phyloP scores from a whole-genome alignment of 2,113 vertebrate species.

The Catharus fuscescens region DNA sequence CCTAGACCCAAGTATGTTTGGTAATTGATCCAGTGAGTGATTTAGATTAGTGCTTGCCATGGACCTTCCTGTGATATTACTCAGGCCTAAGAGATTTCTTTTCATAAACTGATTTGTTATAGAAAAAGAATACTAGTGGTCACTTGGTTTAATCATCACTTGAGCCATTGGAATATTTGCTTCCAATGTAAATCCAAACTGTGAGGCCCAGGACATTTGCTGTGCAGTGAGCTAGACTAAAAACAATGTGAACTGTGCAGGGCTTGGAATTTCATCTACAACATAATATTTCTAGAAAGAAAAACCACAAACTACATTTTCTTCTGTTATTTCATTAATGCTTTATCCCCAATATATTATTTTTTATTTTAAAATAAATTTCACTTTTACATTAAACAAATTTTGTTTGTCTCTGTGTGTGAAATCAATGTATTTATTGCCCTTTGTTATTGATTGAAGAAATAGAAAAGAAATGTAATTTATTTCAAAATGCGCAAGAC shows the following conservation, averaged over 20 bases:
- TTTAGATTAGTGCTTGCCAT: not conserved
- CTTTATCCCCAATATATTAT: not conserved
- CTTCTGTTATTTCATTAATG: not conserved
- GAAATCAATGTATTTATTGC: not conserved
- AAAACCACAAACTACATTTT: not conserved
- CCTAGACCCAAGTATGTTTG: not conserved
- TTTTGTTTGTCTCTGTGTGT: not conserved
- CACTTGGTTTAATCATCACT: not conserved
- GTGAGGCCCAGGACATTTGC: not conserved
- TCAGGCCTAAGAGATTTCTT: not conserved
- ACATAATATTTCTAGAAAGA: not conserved
- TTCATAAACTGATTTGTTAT: not conserved
- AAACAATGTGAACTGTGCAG: not conserved
- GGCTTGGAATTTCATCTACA: not conserved
- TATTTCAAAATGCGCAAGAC: not conserved
- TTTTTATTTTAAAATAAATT: not conserved
- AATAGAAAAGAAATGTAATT: not conserved
- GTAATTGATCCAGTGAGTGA: not conserved
- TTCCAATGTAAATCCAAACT: not conserved
- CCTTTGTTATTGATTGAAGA: not conserved
- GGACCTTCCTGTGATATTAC: not conserved
- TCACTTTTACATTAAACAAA: accelerated
- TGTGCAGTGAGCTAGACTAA: not conserved
- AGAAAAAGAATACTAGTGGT: not conserved
- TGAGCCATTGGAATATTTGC: not conserved